phyloP scores from a whole-genome alignment of 2,113 vertebrate genomes.

The Rallus limicola region DNA sequence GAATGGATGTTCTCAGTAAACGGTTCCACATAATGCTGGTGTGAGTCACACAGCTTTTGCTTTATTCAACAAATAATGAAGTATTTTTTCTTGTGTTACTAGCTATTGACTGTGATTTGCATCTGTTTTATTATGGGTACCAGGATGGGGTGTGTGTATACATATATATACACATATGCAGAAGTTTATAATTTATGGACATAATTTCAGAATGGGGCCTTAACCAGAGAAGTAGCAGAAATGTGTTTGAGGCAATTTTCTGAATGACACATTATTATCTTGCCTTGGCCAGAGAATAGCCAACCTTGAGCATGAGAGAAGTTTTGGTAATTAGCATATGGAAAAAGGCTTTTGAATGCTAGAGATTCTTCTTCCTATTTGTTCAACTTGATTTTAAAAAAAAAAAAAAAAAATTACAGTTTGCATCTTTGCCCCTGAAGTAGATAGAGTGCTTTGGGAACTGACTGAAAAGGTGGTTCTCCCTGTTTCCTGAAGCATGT shows the following conservation, averaged over 20 bases:
- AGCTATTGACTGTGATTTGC: background rate
- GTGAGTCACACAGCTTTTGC: background rate
- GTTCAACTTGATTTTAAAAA: background rate
- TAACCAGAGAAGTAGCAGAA: background rate
- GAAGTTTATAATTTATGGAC: background rate
- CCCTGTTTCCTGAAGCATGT: background rate
- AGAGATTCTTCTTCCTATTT: background rate
- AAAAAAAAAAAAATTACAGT: background rate
- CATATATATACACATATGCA: accelerated
- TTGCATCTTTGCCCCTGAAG: background rate
- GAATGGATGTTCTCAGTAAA: background rate
- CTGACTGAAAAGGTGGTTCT: background rate
- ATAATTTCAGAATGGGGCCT: background rate
- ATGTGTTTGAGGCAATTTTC: background rate
- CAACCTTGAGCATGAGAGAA: background rate
- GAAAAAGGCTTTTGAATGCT: background rate
- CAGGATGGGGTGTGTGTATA: background rate
- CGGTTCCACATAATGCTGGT: background rate
- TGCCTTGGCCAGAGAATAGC: background rate
- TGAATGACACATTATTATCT: background rate
- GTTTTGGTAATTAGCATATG: background rate
- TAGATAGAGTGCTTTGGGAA: background rate
- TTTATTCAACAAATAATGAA: background rate
- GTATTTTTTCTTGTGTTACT: background rate
- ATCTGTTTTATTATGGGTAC: background rate